These are phyloP conservation scores for Sciurus carolinensis DNA, from an alignment of 2,797 vertebrate genomes.

Conservation along the genomic window DNA sequence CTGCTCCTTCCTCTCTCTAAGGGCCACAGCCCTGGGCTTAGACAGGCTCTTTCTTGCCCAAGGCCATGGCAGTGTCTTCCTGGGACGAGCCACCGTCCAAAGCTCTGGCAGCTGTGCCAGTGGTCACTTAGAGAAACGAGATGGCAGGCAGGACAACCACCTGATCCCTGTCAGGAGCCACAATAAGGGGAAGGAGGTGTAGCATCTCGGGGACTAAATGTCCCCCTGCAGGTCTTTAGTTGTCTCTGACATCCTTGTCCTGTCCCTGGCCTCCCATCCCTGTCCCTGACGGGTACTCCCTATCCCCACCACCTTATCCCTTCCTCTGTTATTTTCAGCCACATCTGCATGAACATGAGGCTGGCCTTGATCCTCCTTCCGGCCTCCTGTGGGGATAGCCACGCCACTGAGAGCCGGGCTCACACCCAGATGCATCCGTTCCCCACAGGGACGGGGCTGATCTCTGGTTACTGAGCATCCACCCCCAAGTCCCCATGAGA, in stretches of 20 bases:
- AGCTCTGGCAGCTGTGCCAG: not conserved
- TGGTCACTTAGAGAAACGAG: not conserved
- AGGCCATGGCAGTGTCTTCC: fast-evolving
- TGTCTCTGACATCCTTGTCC: fast-evolving
- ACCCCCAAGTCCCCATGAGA: too few relatives aligned
- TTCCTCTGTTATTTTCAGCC: not conserved
- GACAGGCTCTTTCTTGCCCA: fast-evolving
- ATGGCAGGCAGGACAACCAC: fast-evolving
- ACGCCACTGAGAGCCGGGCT: fast-evolving
- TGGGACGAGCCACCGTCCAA: not conserved
- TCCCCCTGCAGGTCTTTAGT: fast-evolving
- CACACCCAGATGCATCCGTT: fast-evolving
- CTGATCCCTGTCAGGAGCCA: not conserved
- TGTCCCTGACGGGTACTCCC: fast-evolving
- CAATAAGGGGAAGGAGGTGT: fast-evolving
- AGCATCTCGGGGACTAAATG: fast-evolving
- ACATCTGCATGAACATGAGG: too few relatives aligned
- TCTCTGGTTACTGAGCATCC: not conserved
- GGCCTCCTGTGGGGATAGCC: fast-evolving
- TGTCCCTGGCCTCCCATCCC: not conserved
- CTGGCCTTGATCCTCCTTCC: too few relatives aligned
- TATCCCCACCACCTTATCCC: too few relatives aligned
- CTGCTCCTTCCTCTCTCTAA: not conserved
- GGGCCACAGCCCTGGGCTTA: too few relatives aligned
- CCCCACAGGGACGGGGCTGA: fast-evolving